A percentile compares a stretch with the other conserved stretches of the same genome.
phyloP scores from a whole-genome alignment of 2,113 vertebrate species.

The Esox niger region DNA sequence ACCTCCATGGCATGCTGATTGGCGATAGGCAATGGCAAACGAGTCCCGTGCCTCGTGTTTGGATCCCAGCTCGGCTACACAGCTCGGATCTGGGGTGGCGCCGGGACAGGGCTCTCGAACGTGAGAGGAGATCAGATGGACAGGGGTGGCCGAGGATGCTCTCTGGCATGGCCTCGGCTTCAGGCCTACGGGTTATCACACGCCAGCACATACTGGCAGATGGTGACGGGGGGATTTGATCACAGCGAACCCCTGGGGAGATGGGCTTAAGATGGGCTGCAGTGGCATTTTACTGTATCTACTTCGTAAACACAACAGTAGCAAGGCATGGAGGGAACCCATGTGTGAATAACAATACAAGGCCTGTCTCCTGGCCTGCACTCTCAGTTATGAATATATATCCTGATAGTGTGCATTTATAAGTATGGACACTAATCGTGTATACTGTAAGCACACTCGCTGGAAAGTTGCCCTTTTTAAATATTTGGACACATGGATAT shows the following conservation, averaged over 20 bases:
- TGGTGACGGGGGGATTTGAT: slow-evolving; percentile 9
- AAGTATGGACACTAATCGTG: no score
- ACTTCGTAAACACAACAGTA: background rate
- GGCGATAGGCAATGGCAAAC: no score
- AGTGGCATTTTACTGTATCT: background rate
- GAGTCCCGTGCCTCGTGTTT: no score
- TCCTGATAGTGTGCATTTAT: background rate
- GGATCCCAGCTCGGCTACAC: background rate
- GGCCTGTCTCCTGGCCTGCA: background rate
- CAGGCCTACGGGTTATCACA: slow-evolving; percentile 16
- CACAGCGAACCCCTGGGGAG: slow-evolving; percentile 8
- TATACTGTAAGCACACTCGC: no score
- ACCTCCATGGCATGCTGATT: no score
- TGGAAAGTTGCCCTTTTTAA: no score
- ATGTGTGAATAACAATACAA: background rate
- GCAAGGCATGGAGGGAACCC: background rate
- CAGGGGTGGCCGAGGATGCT: background rate
- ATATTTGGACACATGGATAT: no score
- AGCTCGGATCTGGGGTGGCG: background rate
- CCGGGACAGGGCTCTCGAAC: background rate
- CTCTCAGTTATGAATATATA: background rate
- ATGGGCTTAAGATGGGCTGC: background rate
- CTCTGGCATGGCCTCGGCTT: background rate
- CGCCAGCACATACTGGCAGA: slow-evolving; percentile 11
- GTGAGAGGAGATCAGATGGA: background rate